Conservation (phyloP, 2,888 invertebrate genomes). For the Lucinisca nassula region DNA sequence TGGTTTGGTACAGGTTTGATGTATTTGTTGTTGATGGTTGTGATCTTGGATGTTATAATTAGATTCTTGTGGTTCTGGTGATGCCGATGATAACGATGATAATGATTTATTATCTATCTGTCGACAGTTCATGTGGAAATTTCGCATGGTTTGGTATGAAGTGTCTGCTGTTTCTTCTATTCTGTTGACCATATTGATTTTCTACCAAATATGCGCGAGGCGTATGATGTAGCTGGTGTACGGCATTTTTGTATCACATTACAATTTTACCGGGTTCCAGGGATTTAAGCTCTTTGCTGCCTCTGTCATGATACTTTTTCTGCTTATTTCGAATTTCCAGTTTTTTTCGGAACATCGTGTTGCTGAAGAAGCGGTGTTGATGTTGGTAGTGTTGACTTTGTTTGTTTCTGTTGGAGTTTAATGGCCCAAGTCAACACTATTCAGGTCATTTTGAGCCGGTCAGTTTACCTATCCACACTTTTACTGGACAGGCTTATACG, state of each 20-base stretch:
- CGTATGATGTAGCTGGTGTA: neutral
- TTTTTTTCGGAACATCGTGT: no score
- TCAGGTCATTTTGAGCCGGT: no score
- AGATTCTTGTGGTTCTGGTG: neutral
- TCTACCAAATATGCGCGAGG: neutral
- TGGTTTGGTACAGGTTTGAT: no score
- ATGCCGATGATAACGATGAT: neutral
- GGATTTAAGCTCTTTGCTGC: neutral
- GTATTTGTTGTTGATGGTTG: neutral
- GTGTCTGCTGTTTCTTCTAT: neutral
- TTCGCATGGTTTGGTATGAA: neutral
- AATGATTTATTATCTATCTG: neutral
- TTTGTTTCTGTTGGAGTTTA: no score
- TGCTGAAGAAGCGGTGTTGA: neutral
- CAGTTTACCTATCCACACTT: no score
- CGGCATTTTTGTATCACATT: neutral
- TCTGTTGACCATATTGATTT: neutral
- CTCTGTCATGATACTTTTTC: neutral
- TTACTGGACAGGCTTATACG: no score
- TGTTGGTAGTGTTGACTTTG: no score
- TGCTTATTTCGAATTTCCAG: neutral
- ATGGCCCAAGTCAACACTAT: no score
- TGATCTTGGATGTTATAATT: neutral
- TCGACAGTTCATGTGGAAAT: neutral
- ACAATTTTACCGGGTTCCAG: neutral